phyloP scores from a whole-genome alignment of 2,797 vertebrate genomes.

The Darevskia mixta region DNA sequence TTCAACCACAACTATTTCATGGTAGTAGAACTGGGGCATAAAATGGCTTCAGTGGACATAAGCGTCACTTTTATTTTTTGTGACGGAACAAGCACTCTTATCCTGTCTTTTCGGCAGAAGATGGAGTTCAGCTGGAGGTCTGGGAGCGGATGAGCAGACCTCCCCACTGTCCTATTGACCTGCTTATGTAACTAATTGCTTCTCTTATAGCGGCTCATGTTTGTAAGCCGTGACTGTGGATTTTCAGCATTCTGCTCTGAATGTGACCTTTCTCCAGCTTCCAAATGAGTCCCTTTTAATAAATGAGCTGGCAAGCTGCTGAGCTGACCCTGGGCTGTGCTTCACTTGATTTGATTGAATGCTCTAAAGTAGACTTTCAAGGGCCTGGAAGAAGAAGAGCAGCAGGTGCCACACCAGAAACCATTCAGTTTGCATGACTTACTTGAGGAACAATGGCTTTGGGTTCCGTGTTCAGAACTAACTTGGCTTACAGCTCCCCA shows the following conservation, averaged over 20 bases:
- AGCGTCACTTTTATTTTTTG: not conserved
- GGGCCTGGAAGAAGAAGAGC: not conserved
- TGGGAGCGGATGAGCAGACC: accelerated
- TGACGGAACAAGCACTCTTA: not conserved
- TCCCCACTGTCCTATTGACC: accelerated
- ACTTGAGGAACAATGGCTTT: not conserved
- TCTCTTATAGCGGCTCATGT: not conserved
- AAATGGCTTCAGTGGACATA: not conserved
- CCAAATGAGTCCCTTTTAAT: conserved; percentile 35
- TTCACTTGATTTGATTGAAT: not conserved
- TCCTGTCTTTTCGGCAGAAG: not conserved
- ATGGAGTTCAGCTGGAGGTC: not conserved
- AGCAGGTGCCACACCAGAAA: too few species aligned
- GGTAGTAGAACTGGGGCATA: too few species aligned
- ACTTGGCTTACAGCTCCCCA: not conserved
- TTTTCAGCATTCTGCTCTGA: not conserved
- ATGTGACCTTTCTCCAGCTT: not conserved
- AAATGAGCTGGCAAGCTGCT: accelerated
- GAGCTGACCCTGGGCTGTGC: not conserved
- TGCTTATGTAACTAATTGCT: not conserved
- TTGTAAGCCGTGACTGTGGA: not conserved
- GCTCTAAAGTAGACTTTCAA: not conserved
- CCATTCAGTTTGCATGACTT: not conserved
- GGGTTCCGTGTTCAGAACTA: not conserved
- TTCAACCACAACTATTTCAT: not conserved